phyloP scores from a whole-genome alignment of 2,888 invertebrate genomes.

The Dynastes maya region DNA sequence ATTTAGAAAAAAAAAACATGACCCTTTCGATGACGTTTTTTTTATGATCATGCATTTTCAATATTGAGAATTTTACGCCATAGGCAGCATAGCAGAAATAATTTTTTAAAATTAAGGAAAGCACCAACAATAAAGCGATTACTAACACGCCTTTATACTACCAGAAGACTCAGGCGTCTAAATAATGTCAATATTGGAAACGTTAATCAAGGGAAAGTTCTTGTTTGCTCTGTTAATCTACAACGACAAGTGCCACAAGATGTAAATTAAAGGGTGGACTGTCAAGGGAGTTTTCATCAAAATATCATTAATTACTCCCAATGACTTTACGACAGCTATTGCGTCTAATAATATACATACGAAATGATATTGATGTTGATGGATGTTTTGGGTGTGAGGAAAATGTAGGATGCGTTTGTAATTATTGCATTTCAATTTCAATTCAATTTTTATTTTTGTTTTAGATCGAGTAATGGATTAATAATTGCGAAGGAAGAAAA shows the following conservation, averaged over 20 bases:
- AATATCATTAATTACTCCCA: conserved; percentile 25
- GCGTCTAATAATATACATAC: neutral
- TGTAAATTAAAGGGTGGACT: conserved; percentile 14
- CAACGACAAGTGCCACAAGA: neutral
- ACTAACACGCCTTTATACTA: neutral
- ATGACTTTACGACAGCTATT: conserved; percentile 2
- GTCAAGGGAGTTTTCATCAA: conserved; percentile 16
- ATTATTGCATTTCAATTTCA: too few relatives aligned
- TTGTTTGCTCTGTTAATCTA: conserved; percentile 29
- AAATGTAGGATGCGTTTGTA: neutral
- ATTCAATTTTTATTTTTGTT: conserved; percentile 34
- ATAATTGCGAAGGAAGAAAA: neutral
- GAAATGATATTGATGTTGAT: neutral
- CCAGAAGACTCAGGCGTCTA: neutral
- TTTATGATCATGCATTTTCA: too few relatives aligned
- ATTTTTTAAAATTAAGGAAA: too few relatives aligned
- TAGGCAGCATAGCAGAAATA: too few relatives aligned
- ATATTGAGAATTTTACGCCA: neutral
- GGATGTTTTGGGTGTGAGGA: neutral
- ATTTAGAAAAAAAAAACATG: too few relatives aligned
- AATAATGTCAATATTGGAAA: conserved; percentile 34
- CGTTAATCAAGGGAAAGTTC: conserved; percentile 31
- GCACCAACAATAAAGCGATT: too few relatives aligned
- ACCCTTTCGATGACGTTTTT: too few relatives aligned
- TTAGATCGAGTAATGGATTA: conserved; percentile 49